Evolutionary conservation across 2,888 invertebrate species (phyloP), one percentile per base, ranked within the genome.

Genomic region (Callyntrura sp.): DNA sequence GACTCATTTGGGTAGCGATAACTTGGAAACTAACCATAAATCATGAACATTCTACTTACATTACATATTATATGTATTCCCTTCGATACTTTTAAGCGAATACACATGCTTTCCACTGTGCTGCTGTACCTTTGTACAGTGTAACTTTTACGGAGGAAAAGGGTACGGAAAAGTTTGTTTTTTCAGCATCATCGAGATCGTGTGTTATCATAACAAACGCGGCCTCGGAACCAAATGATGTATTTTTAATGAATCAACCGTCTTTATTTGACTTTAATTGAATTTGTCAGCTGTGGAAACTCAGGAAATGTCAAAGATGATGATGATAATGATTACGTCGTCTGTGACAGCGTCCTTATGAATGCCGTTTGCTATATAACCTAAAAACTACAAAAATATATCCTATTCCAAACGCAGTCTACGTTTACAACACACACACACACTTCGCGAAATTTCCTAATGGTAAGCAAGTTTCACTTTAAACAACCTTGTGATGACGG

Each of bases 221-320:
- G 78, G 55, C 73, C 73, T 73, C 14, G 23, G 28, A 78, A 57
- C 28, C 25, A 14, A 25, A 55, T 28, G n/a, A 78, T 78, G 55
- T 78, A 55, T 78, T 55, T 78, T 78, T 78, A 78, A 28, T 57
- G 28, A 55, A 57, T 76, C 76, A 76, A 51, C 25, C 76, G 14
- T 51, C 48, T 76, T 1, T 23, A 76, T 51, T 23, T 76, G 76
- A 76, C 55, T 57, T 78, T 78, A 57, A 78, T 78, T 78, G 78
- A 57, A 78, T n/a, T 55, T 57, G 78, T 55, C 78, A 35, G 57
- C 78, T 57, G 78, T 12, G 43, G 60, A 79, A 79, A 79, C 35
- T 79, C 57, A 57, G 60, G 60, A 79, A 79, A 79, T 79, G 79
- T 23, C 55, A 43, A 35, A 11, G 35, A 79, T 20, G 3, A 17